Evolutionary conservation across 1,140 invertebrate genomes (phyloP).

Genomic region (Physella acuta): DNA sequence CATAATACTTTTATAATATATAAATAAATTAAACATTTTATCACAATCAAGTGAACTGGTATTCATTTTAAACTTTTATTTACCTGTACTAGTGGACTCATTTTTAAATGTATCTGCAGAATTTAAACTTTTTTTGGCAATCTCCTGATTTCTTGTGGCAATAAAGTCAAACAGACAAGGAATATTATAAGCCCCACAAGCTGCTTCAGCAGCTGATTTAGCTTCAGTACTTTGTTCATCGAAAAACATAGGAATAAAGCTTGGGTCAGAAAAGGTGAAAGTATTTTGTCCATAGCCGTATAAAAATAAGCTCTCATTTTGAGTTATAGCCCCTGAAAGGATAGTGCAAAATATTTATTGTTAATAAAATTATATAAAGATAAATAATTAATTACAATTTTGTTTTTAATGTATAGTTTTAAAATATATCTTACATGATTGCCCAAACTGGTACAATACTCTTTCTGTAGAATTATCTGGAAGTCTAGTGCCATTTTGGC

Average conservation of each 20-base stretch:
- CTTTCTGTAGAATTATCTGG: conserved; percentile 2
- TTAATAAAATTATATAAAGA: no score
- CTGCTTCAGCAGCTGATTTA: neutral
- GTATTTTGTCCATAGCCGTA: neutral
- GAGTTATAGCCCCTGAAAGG: no score
- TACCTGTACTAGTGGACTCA: no score
- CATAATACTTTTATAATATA: no score
- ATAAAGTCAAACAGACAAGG: conserved; percentile 21
- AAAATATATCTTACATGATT: conserved; percentile 32
- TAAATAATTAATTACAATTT: no score
- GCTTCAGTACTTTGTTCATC: conserved; percentile 2
- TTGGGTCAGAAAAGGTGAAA: neutral
- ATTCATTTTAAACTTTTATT: no score
- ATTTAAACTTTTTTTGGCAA: neutral
- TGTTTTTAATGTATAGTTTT: no score
- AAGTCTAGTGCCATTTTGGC: conserved; percentile 14
- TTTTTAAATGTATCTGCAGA: neutral
- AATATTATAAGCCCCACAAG: neutral
- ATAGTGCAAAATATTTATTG: no score
- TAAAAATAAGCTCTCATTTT: neutral
- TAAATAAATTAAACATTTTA: no score
- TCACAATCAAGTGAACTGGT: no score
- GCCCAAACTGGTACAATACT: conserved; percentile 23
- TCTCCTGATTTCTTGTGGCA: conserved; percentile 1
- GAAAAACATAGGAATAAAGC: conserved; percentile 9